A percentile compares a stretch with the other conserved stretches of the same genome.
Evolutionary conservation across 1,140 invertebrate genomes (phyloP).

Genomic region (Lepidostoma basale): DNA sequence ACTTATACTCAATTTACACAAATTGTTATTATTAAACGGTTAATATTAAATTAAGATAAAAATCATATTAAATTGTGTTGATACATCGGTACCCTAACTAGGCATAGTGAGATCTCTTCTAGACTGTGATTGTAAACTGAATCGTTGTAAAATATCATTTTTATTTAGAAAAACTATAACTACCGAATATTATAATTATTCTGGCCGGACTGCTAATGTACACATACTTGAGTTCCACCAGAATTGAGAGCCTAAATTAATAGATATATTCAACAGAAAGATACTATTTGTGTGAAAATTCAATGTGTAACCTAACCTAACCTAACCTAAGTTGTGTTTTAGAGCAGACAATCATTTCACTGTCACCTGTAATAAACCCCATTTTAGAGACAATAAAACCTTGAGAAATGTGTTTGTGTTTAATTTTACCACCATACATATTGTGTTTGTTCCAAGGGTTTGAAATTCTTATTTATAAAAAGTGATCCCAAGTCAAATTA

Average conservation of each 20-base stretch:
- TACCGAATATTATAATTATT: no score
- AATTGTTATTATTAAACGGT: neutral
- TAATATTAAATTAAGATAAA: neutral
- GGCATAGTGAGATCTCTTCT: slow-evolving; percentile 13
- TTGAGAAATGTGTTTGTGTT: neutral
- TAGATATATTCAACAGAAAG: no score
- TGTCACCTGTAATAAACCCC: neutral
- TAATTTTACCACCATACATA: neutral
- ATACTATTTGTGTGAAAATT: no score
- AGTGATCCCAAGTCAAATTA: no score
- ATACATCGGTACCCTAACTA: neutral
- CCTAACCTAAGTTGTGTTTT: neutral
- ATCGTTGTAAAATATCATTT: no score
- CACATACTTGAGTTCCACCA: no score
- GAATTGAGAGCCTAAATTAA: no score
- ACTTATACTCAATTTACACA: slow-evolving; percentile 1
- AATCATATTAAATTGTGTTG: neutral
- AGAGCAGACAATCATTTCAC: neutral
- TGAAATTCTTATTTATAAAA: no score
- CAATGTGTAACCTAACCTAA: neutral
- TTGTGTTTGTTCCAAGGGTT: no score
- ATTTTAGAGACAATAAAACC: slow-evolving; percentile 3
- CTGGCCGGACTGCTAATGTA: no score
- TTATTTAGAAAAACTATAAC: no score
- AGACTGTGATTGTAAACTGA: slow-evolving; percentile 8